Evolutionary conservation across 2,888 invertebrate species (phyloP).

Genomic region (Parascotia fuliginaria): DNA sequence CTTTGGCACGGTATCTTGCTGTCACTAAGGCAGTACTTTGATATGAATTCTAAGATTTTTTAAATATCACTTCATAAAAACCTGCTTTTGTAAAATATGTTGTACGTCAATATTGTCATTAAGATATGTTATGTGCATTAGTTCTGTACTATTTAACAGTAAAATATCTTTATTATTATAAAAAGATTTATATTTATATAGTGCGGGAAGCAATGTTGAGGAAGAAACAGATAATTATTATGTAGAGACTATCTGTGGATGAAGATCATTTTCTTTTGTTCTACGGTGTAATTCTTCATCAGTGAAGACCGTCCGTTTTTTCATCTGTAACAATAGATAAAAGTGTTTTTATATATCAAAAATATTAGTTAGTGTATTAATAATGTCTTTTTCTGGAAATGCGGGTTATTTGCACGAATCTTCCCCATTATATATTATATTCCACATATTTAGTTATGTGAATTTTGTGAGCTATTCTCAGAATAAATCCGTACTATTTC

Average conservation of each 20-base stretch:
- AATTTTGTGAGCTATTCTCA: too few relatives aligned
- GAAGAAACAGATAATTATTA: conserved; percentile 49
- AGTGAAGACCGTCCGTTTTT: conserved; percentile 4
- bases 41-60: conserved; percentile 48
- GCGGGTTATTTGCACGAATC: neutral
- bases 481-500: too few relatives aligned
- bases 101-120: conserved; percentile 56
- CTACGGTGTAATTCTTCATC: conserved; percentile 60
- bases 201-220: conserved; percentile 41
- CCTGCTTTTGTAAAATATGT: conserved; percentile 40
- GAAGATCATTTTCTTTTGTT: conserved; percentile 59
- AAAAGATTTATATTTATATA: conserved; percentile 25
- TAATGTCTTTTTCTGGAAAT: too few relatives aligned
- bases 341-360: neutral
- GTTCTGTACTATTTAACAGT: conserved; percentile 27
- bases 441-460: too few relatives aligned
- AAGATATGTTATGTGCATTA: conserved; percentile 56
- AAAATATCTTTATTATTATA: conserved; percentile 38
- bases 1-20: conserved; percentile 48
- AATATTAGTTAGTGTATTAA: too few relatives aligned
- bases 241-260: conserved; percentile 60
- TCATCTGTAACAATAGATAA: conserved; percentile 63
- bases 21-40: conserved; percentile 52
- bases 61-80: conserved; percentile 39
- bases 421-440: too few relatives aligned